These are phyloP conservation scores for Acipenser oxyrinchus DNA, from an alignment of 2,797 vertebrate genomes.

Conservation along the genomic window DNA sequence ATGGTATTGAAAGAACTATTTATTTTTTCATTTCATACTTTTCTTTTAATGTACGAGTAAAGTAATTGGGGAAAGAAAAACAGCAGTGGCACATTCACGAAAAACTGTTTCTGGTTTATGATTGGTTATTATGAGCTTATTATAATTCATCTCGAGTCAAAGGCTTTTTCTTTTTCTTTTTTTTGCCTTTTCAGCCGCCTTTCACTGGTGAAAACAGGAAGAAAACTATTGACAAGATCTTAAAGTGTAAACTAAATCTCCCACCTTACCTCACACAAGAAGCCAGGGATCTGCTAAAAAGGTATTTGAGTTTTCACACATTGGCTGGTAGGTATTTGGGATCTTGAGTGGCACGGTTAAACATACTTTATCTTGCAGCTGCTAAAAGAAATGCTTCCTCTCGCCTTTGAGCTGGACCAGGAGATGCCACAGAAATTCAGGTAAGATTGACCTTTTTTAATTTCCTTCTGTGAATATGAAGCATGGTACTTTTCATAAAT, in stretches of 20 bases:
- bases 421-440: conserved; percentile 86
- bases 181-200: conserved; percentile 63
- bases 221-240: conserved; percentile 94
- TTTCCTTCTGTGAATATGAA: background rate
- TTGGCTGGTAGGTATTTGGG: background rate
- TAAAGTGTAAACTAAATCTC: conserved; percentile 96
- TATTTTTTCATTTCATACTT: too few relatives aligned
- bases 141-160: too few relatives aligned
- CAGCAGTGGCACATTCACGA: too few relatives aligned
- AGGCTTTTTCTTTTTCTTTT: background rate
- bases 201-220: conserved; percentile 92
- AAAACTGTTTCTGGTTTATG: too few relatives aligned
- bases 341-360: background rate
- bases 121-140: too few relatives aligned
- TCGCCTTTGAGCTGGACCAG: conserved; percentile 78
- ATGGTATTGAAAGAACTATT: too few relatives aligned
- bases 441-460: conserved; percentile 47
- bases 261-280: conserved; percentile 99
- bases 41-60: too few relatives aligned
- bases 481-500: too few relatives aligned
- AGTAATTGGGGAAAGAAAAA: too few relatives aligned
- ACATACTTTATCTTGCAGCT: conserved; percentile 54
- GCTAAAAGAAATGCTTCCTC: conserved; percentile 87
- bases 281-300: conserved; percentile 95
- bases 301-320: conserved; percentile 34